Percentiles rank a stretch among this genome's conserved stretches.
Conservation (phyloP, 2,888 invertebrate species). For the Tetragnatha montana region DNA sequence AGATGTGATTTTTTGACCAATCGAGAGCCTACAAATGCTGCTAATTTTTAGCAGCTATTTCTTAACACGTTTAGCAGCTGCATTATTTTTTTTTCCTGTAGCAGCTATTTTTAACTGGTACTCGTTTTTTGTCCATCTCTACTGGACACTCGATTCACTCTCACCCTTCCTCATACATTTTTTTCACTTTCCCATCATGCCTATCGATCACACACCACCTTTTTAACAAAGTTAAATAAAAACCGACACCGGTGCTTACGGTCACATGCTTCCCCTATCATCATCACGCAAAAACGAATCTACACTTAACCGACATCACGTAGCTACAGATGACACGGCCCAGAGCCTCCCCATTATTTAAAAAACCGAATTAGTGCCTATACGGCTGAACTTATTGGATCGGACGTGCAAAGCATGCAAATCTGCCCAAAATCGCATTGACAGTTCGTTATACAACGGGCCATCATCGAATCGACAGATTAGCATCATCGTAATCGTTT, state of each 20-base stretch:
- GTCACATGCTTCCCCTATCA: neutral
- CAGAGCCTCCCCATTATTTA: neutral
- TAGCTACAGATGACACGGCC: neutral
- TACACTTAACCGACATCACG: neutral
- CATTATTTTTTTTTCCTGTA: too few relatives aligned
- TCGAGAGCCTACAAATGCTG: too few relatives aligned
- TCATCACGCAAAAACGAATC: neutral
- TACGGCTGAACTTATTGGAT: constrained; percentile 6
- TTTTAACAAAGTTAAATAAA: too few relatives aligned
- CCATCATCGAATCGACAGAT: constrained; percentile 51
- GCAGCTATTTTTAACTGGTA: too few relatives aligned
- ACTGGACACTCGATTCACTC: too few relatives aligned
- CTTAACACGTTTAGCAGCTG: too few relatives aligned
- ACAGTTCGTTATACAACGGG: constrained; percentile 35
- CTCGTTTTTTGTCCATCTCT: too few relatives aligned
- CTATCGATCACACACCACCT: too few relatives aligned
- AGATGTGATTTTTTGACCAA: too few relatives aligned
- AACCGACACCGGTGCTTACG: neutral
- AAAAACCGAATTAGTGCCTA: neutral
- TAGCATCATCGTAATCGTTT: constrained; percentile 59
- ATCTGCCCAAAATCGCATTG: constrained; percentile 9
- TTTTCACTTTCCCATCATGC: too few relatives aligned
- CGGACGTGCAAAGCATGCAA: constrained; percentile 15
- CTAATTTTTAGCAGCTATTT: too few relatives aligned
- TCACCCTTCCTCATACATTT: too few relatives aligned